Evolutionary conservation across 1,140 invertebrate genomes (phyloP).

Genomic region (Drosophila kohkoa): DNA sequence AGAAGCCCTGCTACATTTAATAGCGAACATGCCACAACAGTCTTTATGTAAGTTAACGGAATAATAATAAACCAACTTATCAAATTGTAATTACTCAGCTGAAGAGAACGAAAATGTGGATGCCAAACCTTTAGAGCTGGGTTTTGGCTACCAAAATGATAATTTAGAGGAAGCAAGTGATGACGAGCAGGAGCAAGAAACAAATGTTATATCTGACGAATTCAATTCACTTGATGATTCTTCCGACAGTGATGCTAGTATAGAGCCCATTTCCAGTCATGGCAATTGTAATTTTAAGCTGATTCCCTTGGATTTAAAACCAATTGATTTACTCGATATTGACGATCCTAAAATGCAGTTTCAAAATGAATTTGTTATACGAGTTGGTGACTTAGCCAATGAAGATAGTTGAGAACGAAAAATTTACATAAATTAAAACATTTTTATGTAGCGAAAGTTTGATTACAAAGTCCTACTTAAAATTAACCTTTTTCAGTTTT

Average conservation of each 20-base stretch:
- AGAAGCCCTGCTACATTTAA: constrained; percentile 53
- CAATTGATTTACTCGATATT: constrained; percentile 2
- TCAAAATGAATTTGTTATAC: constrained; percentile 20
- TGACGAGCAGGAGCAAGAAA: not conserved
- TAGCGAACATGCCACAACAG: constrained; percentile 8
- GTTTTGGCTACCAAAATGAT: constrained; percentile 26
- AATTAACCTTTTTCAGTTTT: constrained; percentile 80
- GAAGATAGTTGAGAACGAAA: not conserved
- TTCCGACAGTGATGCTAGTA: constrained; percentile 14
- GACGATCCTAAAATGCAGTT: constrained; percentile 13
- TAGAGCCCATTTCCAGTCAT: constrained; percentile 4
- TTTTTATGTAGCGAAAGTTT: constrained; percentile 39
- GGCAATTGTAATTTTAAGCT: constrained; percentile 19
- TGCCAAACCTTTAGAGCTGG: constrained; percentile 7
- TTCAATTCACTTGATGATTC: not conserved
- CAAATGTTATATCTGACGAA: constrained; percentile 1
- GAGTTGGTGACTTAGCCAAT: constrained; percentile 1
- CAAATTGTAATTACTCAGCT: not conserved
- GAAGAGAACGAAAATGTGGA: not conserved
- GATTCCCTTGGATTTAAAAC: constrained; percentile 13
- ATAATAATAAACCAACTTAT: not conserved
- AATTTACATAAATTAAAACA: constrained; percentile 43
- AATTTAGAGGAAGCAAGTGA: not conserved
- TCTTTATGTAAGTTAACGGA: not conserved
- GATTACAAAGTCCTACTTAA: constrained; percentile 67